Evolutionary conservation across 2,888 invertebrate genomes (phyloP).

Genomic region (Tenodera sinensis): DNA sequence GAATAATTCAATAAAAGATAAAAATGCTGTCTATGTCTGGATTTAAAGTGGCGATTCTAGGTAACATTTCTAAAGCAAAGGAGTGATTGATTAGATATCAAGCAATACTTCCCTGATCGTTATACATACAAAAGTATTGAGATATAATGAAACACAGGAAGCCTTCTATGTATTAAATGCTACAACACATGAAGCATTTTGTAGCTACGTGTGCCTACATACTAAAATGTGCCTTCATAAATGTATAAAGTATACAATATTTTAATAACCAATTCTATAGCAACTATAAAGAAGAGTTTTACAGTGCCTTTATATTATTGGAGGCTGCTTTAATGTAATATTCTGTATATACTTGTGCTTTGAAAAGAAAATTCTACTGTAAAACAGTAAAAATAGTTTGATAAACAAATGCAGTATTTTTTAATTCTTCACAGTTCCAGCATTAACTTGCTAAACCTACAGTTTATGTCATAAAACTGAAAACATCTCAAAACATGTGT

Average conservation of each 20-base stretch:
- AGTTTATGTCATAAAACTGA: not conserved
- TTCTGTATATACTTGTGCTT: not conserved
- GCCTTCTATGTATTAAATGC: not conserved
- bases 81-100: no score
- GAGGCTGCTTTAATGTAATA: not conserved
- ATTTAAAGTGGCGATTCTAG: no score
- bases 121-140: no score
- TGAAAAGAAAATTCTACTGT: not conserved
- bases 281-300: not conserved
- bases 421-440: not conserved
- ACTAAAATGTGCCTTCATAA: not conserved
- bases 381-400: not conserved
- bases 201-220: not conserved
- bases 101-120: no score
- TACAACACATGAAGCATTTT: not conserved
- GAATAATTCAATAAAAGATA: no score
- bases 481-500: not conserved
- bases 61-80: no score
- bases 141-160: not conserved
- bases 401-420: not conserved
- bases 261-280: not conserved
- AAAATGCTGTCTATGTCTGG: no score
- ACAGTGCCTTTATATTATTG: not conserved
- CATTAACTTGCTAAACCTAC: not conserved
- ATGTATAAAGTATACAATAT: not conserved